Evolutionary conservation across 2,888 invertebrate genomes (phyloP).

Genomic region (Tipula vernalis): DNA sequence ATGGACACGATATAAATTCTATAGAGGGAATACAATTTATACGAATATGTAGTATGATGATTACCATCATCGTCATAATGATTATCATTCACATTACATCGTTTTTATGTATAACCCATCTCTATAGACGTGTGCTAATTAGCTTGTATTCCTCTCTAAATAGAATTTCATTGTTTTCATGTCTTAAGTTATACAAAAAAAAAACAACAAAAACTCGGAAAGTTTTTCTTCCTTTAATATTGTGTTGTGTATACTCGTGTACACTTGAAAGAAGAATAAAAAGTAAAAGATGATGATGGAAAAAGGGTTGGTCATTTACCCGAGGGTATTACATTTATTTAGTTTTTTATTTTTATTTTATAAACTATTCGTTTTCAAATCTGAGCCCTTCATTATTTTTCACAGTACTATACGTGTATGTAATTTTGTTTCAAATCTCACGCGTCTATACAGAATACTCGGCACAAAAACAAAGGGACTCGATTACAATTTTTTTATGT

Average conservation of each 20-base stretch:
- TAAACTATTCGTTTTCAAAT: neutral
- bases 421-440: neutral
- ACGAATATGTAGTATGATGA: neutral
- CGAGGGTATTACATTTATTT: neutral
- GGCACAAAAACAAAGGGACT: neutral
- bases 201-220: neutral
- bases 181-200: neutral
- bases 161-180: constrained; percentile 8
- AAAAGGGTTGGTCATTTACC: constrained; percentile 8
- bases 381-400: neutral
- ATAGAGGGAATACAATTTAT: neutral
- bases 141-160: neutral
- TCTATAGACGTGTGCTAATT: constrained; percentile 8
- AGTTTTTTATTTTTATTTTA: neutral
- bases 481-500: neutral
- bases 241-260: neutral
- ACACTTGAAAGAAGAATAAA: neutral
- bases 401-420: neutral
- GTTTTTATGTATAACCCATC: neutral
- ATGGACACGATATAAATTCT: neutral
- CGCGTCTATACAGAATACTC: neutral
- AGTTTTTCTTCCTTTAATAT: neutral
- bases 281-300: neutral
- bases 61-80: neutral
- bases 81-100: constrained; percentile 4